phyloP scores from a whole-genome alignment of 2,113 vertebrate species.

The Zosterops japonicus region DNA sequence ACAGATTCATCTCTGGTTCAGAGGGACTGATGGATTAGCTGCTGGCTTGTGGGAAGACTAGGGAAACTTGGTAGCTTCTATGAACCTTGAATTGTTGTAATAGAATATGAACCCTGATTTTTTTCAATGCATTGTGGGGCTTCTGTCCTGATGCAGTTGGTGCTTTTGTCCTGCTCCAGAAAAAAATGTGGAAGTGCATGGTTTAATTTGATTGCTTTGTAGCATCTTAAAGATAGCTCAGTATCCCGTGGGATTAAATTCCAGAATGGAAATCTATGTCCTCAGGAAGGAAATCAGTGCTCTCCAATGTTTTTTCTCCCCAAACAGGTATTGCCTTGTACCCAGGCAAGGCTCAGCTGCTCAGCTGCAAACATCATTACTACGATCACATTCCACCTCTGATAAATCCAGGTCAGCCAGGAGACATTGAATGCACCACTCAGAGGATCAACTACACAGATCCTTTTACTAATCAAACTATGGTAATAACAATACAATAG shows the following conservation, averaged over 20 bases:
- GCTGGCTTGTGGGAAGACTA: neutral
- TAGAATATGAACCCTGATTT: neutral
- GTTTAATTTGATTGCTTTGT: neutral
- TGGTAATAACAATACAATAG: slow-evolving; percentile 72
- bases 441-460: slow-evolving; percentile 84
- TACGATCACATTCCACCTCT: slow-evolving; percentile 87
- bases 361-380: slow-evolving; percentile 89
- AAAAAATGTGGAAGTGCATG: neutral
- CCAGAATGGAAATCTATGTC: neutral
- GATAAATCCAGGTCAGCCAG: slow-evolving; percentile 78
- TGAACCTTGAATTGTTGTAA: neutral
- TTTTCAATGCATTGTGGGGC: fast-evolving
- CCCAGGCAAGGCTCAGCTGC: slow-evolving; percentile 84
- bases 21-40: neutral
- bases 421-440: slow-evolving; percentile 79
- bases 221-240: neutral
- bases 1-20: neutral
- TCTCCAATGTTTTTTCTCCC: neutral
- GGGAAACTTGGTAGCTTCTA: neutral
- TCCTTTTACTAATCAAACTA: slow-evolving; percentile 84
- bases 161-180: neutral
- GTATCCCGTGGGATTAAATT: neutral
- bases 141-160: neutral
- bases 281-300: neutral
- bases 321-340: slow-evolving; percentile 90